These are phyloP conservation scores for Esperia sulphurella DNA, from an alignment of 2,888 invertebrate genomes.

Conservation along the genomic window DNA sequence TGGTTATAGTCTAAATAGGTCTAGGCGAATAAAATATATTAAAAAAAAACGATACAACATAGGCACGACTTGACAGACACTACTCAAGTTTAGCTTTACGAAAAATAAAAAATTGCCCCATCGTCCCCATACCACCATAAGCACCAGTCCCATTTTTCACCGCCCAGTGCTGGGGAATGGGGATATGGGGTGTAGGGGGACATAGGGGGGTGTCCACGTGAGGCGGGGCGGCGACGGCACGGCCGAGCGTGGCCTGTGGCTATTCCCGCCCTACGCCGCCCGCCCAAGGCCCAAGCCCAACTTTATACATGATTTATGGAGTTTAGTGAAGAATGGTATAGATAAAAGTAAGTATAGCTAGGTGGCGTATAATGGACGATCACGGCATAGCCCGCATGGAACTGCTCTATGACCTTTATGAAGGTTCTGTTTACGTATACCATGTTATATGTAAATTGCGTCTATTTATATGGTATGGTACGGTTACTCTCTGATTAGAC, in stretches of 20 bases:
- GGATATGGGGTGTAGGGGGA: constrained; percentile 2
- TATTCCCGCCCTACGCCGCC: constrained; percentile 58
- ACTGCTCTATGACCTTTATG: no score
- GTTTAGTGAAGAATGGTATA: background rate
- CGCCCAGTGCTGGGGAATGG: constrained; percentile 2
- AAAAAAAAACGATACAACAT: no score
- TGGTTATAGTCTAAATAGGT: no score
- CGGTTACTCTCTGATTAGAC: no score
- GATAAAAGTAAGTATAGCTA: background rate
- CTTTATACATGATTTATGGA: constrained; percentile 11
- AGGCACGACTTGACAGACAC: no score
- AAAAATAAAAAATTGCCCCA: no score
- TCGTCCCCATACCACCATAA: background rate
- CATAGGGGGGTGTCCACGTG: constrained; percentile 40
- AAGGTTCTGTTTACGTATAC: no score
- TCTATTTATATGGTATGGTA: no score
- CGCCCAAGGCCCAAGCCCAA: constrained; percentile 28
- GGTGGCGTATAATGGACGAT: background rate
- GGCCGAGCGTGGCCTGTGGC: constrained; percentile 67
- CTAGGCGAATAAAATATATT: no score
- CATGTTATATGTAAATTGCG: no score
- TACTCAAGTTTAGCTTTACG: no score
- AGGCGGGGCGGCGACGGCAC: constrained; percentile 56
- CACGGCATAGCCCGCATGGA: no score
- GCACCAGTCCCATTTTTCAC: background rate